Evolutionary conservation across 2,797 vertebrate species (phyloP).

Genomic region (Peromyscus eremicus): DNA sequence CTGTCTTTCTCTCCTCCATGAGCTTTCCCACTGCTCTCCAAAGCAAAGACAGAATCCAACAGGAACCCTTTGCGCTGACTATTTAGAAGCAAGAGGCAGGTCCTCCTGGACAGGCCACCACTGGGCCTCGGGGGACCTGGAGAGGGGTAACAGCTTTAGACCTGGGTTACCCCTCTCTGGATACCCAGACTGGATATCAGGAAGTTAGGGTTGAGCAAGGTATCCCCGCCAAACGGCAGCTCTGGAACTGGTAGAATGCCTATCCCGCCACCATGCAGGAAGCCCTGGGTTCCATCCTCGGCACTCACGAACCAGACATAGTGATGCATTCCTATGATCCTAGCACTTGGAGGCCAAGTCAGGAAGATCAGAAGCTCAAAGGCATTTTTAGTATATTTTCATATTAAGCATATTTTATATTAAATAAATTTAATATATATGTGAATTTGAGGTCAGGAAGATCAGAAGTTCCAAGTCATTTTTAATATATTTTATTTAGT

Average conservation of each 20-base stretch:
- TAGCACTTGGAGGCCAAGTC: background rate
- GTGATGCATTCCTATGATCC: background rate
- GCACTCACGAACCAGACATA: background rate
- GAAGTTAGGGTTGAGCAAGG: background rate
- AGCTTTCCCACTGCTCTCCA: background rate
- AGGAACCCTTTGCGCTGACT: background rate
- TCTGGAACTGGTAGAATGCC: fast-evolving
- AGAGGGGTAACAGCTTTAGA: background rate
- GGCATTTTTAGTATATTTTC: background rate
- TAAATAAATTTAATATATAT: background rate
- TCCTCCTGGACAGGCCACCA: fast-evolving
- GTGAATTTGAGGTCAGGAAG: background rate
- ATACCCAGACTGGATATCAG: background rate
- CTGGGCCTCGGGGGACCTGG: background rate
- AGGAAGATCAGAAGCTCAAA: background rate
- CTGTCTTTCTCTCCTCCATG: background rate
- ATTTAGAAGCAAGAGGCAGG: background rate
- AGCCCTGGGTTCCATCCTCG: background rate
- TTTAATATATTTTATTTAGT: background rate
- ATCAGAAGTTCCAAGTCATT: background rate
- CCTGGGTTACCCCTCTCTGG: too few species aligned
- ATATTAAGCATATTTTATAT: background rate
- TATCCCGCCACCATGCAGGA: background rate
- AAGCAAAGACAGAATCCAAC: background rate
- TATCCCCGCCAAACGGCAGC: background rate